Evolutionary conservation across 2,113 vertebrate genomes (phyloP).

Genomic region (Nicator chloris): DNA sequence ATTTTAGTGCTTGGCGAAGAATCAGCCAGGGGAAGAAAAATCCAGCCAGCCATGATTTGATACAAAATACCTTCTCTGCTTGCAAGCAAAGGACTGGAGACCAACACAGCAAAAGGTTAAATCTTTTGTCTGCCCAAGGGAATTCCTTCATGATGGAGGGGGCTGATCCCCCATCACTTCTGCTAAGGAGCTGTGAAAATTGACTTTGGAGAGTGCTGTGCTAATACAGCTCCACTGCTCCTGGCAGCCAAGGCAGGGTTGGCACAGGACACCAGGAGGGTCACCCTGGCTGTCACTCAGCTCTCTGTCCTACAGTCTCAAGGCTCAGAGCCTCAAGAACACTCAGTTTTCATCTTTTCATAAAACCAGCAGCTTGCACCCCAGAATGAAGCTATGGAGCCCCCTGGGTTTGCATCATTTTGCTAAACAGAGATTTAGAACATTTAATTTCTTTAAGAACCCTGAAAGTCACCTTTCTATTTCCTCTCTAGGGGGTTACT

Average conservation of each 20-base stretch:
- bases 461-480: neutral
- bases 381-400: rapidly evolving
- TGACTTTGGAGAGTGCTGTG: neutral
- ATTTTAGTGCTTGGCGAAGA: neutral
- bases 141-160: neutral
- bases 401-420: neutral
- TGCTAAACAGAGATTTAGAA: neutral
- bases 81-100: neutral
- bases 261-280: neutral
- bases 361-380: neutral
- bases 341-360: neutral
- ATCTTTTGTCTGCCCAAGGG: neutral
- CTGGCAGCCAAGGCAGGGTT: neutral
- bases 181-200: neutral
- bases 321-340: neutral
- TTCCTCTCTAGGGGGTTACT: neutral
- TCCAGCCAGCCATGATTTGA: neutral
- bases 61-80: neutral
- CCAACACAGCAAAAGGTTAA: neutral
- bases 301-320: neutral
- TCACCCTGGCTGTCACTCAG: neutral
- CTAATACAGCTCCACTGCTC: neutral
- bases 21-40: neutral
- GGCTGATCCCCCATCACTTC: neutral
- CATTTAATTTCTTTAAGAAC: neutral